Conservation (phyloP, 64 coral and sea anemone species). For the Porites australiensis region DNA sequence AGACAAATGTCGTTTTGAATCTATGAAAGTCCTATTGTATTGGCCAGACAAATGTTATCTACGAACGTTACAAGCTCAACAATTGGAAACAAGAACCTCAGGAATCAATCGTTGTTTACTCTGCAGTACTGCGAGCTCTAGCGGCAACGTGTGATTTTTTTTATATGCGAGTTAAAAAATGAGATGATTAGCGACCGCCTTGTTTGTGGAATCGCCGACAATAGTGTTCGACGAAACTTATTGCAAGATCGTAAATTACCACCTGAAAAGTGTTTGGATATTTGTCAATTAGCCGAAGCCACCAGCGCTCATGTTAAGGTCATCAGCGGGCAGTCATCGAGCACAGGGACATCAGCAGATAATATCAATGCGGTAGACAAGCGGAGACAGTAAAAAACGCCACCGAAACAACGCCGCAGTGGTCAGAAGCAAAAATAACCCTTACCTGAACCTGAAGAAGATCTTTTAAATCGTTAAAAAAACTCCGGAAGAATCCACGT, state of each 20-base stretch:
- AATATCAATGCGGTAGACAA: too few species aligned
- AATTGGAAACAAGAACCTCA: conserved; percentile 30
- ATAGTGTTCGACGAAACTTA: background rate
- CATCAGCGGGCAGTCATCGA: background rate
- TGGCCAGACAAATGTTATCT: conserved; percentile 10
- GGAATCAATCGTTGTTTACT: conserved; percentile 17
- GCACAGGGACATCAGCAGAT: background rate
- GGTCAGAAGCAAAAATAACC: too few species aligned
- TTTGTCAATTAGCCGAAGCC: background rate
- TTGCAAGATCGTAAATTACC: background rate
- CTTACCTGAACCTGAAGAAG: conserved; percentile 7
- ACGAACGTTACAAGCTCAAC: conserved; percentile 26
- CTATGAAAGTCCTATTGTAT: too few species aligned
- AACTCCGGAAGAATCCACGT: too few species aligned
- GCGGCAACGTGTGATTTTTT: conserved; percentile 26
- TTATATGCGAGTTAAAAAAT: conserved; percentile 23
- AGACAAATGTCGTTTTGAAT: background rate
- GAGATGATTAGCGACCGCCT: conserved; percentile 19
- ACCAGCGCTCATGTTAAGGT: background rate
- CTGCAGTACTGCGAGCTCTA: conserved; percentile 10
- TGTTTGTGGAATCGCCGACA: background rate
- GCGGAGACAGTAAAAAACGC: too few species aligned
- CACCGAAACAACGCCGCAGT: too few species aligned
- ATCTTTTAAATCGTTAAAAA: conserved; percentile 8
- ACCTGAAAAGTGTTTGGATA: background rate